phyloP scores from a whole-genome alignment of 2,888 invertebrate genomes.

The Troides oblongomaculatus region DNA sequence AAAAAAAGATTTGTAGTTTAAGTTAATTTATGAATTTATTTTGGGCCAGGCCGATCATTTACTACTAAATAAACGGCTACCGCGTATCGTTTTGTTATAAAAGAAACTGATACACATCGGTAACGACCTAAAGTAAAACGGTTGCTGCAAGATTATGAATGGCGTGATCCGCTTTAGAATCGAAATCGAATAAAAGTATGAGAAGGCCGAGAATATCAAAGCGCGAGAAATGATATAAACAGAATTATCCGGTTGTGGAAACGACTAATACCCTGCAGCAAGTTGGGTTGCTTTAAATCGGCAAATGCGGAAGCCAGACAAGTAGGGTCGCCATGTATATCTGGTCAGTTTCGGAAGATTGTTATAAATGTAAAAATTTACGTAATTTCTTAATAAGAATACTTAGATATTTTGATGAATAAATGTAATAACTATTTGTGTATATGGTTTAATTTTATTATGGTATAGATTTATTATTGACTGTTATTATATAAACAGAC shows the following conservation, averaged over 20 bases:
- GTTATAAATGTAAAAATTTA: too few species aligned
- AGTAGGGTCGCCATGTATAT: conserved; percentile 29
- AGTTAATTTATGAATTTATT: too few species aligned
- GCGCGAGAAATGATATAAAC: conserved; percentile 26
- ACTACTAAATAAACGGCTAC: too few species aligned
- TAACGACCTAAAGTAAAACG: background rate
- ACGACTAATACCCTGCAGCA: conserved; percentile 22
- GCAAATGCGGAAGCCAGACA: conserved; percentile 46
- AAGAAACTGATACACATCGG: conserved; percentile 1
- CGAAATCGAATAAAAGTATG: conserved; percentile 14
- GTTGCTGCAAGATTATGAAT: conserved; percentile 9
- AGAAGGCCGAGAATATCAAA: conserved; percentile 8
- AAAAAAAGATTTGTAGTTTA: too few species aligned
- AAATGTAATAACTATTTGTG: too few species aligned
- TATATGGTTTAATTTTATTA: too few species aligned
- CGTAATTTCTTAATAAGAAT: too few species aligned
- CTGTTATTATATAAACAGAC: too few species aligned
- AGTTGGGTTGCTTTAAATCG: conserved; percentile 34
- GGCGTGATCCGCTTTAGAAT: conserved; percentile 6
- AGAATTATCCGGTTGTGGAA: conserved; percentile 26
- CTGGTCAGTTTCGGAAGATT: background rate
- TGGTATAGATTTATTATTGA: too few species aligned
- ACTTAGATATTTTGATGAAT: too few species aligned
- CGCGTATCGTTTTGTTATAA: background rate
- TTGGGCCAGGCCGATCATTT: too few species aligned